Base-by-base conservation (phyloP, 2,797 vertebrate species). In the Rhinichthys osculus region DNA sequence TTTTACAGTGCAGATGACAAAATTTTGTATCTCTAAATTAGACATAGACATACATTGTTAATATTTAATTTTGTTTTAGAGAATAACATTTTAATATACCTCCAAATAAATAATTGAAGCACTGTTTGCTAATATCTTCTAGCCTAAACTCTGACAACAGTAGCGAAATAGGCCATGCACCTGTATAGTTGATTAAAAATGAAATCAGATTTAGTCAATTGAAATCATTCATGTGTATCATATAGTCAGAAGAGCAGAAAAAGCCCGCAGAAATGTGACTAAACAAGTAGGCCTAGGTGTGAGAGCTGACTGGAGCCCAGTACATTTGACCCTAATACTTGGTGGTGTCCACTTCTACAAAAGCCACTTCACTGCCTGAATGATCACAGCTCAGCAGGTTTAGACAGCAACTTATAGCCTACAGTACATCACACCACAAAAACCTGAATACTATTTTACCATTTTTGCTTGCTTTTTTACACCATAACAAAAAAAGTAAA, bases 341-440 rank as follows among this genome's bases (percentile, higher is more conserved):
- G 44, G 0, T 90, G 14, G 10, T 21, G 89, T 97, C 94, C 7
- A 93, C 8, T 0, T 88, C 95, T 50, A 95, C 95, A 0, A 97
- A 95, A 70, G 95, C 87, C 54, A 96, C 91, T 87, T 96, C 94
- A 21, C 96, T 97, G 50, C 92, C 93, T 96, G 82, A 38, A 79
- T n/a, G 54, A 64, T 14, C 62, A 64, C 27, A 91, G 47, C 35
- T 47, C 19, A 21, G 44, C 16, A 30, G n/a, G 7, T 73, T 17
- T 30, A 66, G 62, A 33, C 13, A 30, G 62, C 14, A 8, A 33
- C 30, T 17, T 33, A 33, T 66, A 62, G 23, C 57, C 23, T 59
- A 66, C 38, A 38, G 5, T 5, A 38, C 14, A 33, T 1, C 64
- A 66, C 27, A 6, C 27, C 1, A 30, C 71, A 50, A 19, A 9